phyloP scores from a whole-genome alignment of 2,797 vertebrate genomes.

The Peromyscus aztecus region DNA sequence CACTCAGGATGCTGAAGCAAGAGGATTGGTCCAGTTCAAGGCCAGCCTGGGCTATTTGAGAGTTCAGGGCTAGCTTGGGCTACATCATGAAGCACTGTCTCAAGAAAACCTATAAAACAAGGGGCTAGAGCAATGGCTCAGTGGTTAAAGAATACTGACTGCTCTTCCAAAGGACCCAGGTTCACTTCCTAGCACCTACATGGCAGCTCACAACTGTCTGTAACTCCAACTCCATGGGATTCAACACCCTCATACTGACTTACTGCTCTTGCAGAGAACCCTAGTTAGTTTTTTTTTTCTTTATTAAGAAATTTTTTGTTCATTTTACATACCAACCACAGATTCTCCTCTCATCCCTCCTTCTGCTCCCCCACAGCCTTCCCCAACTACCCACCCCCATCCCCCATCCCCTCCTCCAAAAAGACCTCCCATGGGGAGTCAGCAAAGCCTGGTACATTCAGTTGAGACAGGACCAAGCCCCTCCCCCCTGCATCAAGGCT shows the following conservation, averaged over 20 bases:
- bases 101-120: not conserved
- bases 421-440: too few relatives aligned
- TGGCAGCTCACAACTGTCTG: not conserved
- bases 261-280: not conserved
- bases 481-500: too few relatives aligned
- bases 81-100: not conserved
- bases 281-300: not conserved
- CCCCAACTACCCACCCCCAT: too few relatives aligned
- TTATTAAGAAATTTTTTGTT: too few relatives aligned
- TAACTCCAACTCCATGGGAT: not conserved
- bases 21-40: not conserved
- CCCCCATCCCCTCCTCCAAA: too few relatives aligned
- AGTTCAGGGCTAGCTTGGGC: not conserved
- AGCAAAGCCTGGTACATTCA: too few relatives aligned
- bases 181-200: not conserved
- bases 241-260: not conserved
- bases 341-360: too few relatives aligned
- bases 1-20: not conserved
- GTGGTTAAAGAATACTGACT: not conserved
- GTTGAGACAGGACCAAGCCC: too few relatives aligned
- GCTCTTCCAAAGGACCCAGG: not conserved
- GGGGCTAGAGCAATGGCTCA: not conserved
- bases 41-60: not conserved
- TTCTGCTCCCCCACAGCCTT: too few relatives aligned
- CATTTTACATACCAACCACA: too few relatives aligned